A percentile compares a stretch with the other conserved stretches of the same genome.
Evolutionary conservation across 1,140 invertebrate genomes (phyloP).

Genomic region (Brachystomella parvula): DNA sequence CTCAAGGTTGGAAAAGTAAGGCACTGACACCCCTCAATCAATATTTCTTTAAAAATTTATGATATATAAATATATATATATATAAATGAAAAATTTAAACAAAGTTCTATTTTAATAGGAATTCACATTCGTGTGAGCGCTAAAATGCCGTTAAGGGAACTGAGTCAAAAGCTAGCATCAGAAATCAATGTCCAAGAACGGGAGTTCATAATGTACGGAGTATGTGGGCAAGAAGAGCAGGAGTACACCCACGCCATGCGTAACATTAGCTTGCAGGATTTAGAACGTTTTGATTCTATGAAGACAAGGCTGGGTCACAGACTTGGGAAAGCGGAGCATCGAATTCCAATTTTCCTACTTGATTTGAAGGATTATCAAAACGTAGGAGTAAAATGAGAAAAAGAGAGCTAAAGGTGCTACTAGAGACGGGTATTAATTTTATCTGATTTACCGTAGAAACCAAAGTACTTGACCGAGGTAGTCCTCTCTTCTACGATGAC

Average conservation of each 20-base stretch:
- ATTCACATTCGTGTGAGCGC: background rate
- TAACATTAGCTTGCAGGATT: background rate
- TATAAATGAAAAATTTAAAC: too few species aligned
- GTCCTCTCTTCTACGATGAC: background rate
- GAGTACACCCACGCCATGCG: background rate
- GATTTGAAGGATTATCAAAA: background rate
- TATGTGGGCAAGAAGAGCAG: background rate
- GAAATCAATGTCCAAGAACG: background rate
- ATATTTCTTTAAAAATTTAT: background rate
- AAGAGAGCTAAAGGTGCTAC: too few species aligned
- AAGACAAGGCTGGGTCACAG: background rate
- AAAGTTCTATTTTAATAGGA: background rate
- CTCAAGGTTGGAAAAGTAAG: background rate
- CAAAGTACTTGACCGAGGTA: background rate
- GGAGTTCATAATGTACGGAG: background rate
- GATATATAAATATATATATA: background rate
- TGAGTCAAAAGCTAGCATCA: background rate
- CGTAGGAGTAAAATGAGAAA: too few species aligned
- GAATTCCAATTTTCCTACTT: background rate
- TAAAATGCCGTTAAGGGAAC: background rate
- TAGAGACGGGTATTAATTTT: slow-evolving; percentile 2
- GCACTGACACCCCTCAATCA: background rate
- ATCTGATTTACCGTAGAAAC: background rate
- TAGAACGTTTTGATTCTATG: background rate
- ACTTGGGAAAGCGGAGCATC: background rate